Percentiles rank a stretch among this genome's conserved stretches.
These are phyloP conservation scores for Phyllostomus discolor DNA, from an alignment of 2,113 vertebrate genomes.

Conservation along the genomic window DNA sequence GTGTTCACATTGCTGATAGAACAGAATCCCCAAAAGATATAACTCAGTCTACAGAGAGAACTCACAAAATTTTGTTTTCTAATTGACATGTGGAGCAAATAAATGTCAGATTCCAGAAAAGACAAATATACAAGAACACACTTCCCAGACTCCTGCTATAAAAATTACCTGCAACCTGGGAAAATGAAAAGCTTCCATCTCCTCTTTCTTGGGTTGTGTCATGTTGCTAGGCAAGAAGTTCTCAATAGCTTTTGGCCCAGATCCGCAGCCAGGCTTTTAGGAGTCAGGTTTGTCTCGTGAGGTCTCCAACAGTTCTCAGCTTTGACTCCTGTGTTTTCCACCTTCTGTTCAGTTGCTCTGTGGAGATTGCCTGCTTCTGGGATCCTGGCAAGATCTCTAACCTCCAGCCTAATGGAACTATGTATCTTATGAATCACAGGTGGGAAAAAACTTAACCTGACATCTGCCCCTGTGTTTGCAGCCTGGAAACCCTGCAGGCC, in stretches of 20 bases:
- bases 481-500: neutral
- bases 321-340: constrained; percentile 1
- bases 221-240: constrained; percentile 63
- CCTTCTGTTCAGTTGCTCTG: constrained; percentile 12
- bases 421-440: neutral
- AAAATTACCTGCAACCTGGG: constrained; percentile 61
- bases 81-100: neutral
- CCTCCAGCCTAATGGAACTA: neutral
- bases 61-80: neutral
- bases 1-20: neutral
- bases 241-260: neutral
- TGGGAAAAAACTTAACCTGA: neutral
- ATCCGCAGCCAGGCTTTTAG: neutral
- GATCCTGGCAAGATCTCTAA: neutral
- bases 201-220: constrained; percentile 41
- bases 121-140: constrained; percentile 12
- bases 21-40: neutral
- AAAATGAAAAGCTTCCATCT: constrained; percentile 59
- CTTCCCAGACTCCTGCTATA: constrained; percentile 31
- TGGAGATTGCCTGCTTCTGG: neutral
- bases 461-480: neutral
- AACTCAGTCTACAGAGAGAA: neutral
- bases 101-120: constrained; percentile 30
- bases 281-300: neutral
- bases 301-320: constrained; percentile 30